Base-by-base conservation (phyloP, 2,797 vertebrate genomes). In the Capromys pilorides region DNA sequence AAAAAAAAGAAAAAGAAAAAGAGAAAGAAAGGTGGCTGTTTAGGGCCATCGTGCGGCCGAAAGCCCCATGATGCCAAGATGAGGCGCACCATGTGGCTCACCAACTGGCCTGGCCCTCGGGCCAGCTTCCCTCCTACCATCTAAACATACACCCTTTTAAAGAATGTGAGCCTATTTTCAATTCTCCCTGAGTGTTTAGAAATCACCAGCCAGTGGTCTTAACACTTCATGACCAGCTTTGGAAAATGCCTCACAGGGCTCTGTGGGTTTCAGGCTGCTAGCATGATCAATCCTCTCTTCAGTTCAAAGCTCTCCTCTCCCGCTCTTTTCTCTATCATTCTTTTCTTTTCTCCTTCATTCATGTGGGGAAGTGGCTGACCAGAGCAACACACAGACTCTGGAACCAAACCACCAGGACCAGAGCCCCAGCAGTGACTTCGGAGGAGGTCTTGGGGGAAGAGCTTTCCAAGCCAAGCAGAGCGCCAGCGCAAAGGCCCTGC, bases 401-500 rank as follows among this genome's bases (percentile, higher is more conserved):
- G 89, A 85, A 80, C 11, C 85, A 14, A 51, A 28, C 2, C 1
- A 39, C 80, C 31, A 39, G 45, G 86, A 90, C 73, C 14, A 69
- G 51, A 57, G 57, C 24, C 24, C 75, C 4, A 86, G 54, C 69
- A 78, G n/a, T n/a, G 39, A 26, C 16, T 75, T 26, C 28, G 12
- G 73, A 39, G 39, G 45, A 28, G 51, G n/a, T 12, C 3, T 49
- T 26, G n/a, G 11, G 24, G 54, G 49, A 62, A 75, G 41, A 24
- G 41, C 22, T 28, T 26, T 26, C 36, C 45, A 26, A 75, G 14
- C 33, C 1, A 1, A 7, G 21, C 0, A 54, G 13, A 57, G 13
- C 61, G 75, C n/a, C 64, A 28, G 73, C 57, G 41, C 88, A 81
- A 88, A 86, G 75, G 54, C 67, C 75, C 85, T 33, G 81, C 8